phyloP scores from a whole-genome alignment of 2,888 invertebrate genomes.

The Polydrusus tereticollis region DNA sequence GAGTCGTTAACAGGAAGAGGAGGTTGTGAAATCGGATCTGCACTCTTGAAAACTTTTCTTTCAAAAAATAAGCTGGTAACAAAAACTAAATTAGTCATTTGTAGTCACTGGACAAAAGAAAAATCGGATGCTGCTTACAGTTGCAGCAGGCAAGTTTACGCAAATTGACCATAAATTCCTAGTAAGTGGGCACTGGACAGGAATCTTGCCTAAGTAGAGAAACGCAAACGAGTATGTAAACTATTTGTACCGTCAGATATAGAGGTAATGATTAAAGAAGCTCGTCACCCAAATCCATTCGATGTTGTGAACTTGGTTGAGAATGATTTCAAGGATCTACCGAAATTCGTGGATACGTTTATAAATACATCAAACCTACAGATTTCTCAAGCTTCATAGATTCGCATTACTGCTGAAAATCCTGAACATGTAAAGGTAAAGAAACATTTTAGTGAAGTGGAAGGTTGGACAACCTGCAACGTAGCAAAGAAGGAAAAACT shows the following conservation, averaged over 20 bases:
- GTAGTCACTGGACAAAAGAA: neutral
- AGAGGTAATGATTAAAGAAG: conserved; percentile 44
- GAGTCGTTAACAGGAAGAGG: conserved; percentile 2
- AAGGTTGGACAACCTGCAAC: conserved; percentile 38
- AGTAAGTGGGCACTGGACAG: neutral
- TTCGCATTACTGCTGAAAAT: conserved; percentile 35
- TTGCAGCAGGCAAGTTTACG: neutral
- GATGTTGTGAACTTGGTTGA: conserved; percentile 22
- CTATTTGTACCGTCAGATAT: conserved; percentile 26
- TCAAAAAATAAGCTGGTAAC: conserved; percentile 16
- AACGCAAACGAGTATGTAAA: neutral
- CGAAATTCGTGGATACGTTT: too few relatives aligned
- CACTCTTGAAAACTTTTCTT: conserved; percentile 24
- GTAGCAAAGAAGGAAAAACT: conserved; percentile 35
- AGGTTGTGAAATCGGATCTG: conserved; percentile 9
- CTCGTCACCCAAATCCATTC: conserved; percentile 30
- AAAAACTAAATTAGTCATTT: neutral
- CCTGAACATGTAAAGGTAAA: conserved; percentile 36
- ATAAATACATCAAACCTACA: conserved; percentile 29
- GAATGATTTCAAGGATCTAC: conserved; percentile 12
- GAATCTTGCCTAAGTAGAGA: too few relatives aligned
- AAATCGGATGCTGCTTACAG: conserved; percentile 15
- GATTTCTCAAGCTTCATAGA: conserved; percentile 45
- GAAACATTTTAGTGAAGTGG: conserved; percentile 33
- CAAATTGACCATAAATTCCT: neutral